Evolutionary conservation across 2,797 vertebrate species (phyloP).

Genomic region (Somateria mollissima): DNA sequence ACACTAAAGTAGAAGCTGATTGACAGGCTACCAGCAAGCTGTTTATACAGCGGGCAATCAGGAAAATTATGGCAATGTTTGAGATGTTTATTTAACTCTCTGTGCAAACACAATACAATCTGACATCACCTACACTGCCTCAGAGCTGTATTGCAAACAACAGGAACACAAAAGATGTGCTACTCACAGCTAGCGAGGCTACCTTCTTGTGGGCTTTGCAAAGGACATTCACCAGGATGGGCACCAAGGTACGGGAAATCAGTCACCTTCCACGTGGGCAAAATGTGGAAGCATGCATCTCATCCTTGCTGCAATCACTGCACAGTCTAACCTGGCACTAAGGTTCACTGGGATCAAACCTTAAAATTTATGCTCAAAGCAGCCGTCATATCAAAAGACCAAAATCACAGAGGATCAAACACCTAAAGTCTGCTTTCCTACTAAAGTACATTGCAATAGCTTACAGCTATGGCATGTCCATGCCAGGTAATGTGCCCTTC

Average conservation of each 20-base stretch:
- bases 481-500: not conserved
- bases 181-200: not conserved
- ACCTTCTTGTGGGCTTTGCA: not conserved
- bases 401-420: not conserved
- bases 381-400: not conserved
- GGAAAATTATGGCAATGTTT: not conserved
- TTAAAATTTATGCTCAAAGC: not conserved
- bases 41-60: not conserved
- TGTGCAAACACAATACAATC: not conserved
- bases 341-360: not conserved
- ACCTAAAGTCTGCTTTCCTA: not conserved
- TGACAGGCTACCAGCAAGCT: not conserved
- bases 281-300: too few relatives aligned
- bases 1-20: constrained; percentile 4
- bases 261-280: not conserved
- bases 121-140: not conserved
- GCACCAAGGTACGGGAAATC: not conserved
- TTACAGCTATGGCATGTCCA: not conserved
- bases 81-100: not conserved
- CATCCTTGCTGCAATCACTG: not conserved
- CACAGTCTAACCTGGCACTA: fast-evolving
- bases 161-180: fast-evolving
- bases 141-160: fast-evolving
- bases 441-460: not conserved
- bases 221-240: not conserved